Evolutionary conservation across 2,888 invertebrate species (phyloP).

Genomic region (Drepanosiphum platanoidis): DNA sequence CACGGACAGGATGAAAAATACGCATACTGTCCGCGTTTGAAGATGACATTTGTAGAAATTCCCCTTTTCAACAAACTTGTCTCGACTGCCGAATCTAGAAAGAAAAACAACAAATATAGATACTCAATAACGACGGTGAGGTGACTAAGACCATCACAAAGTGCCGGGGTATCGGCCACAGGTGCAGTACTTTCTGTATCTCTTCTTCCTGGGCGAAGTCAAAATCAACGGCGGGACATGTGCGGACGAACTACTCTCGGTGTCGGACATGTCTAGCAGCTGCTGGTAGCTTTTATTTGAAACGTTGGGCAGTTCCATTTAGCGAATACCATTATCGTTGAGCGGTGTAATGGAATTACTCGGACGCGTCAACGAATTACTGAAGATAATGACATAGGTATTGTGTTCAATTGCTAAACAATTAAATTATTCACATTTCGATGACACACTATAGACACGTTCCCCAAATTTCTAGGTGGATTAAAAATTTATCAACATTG

Average conservation of each 20-base stretch:
- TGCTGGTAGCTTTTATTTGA: slow-evolving; percentile 51
- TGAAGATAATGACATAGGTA: background rate
- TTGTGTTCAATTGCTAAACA: background rate
- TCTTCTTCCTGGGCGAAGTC: slow-evolving; percentile 50
- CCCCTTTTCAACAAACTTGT: slow-evolving; percentile 16
- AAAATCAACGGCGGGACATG: slow-evolving; percentile 48
- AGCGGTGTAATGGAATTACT: slow-evolving; percentile 4
- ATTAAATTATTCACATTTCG: background rate
- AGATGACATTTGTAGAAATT: slow-evolving; percentile 47
- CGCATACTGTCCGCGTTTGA: slow-evolving; percentile 32
- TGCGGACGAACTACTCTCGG: slow-evolving; percentile 43
- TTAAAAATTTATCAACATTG: background rate
- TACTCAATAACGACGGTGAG: background rate
- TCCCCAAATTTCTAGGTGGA: background rate
- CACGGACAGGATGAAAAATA: slow-evolving; percentile 35
- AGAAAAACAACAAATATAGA: background rate
- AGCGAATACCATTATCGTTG: slow-evolving; percentile 49
- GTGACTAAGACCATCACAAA: no score
- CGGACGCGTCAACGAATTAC: background rate
- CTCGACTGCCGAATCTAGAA: slow-evolving; percentile 34
- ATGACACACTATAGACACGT: background rate
- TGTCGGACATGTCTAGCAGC: slow-evolving; percentile 52
- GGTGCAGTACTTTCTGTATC: slow-evolving; percentile 45
- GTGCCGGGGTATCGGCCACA: background rate
- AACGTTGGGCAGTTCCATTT: slow-evolving; percentile 52